Evolutionary conservation across 30 jellyfish, hydroid and myxozoan species (phyloP).

Genomic region (Turritopsis dohrnii): DNA sequence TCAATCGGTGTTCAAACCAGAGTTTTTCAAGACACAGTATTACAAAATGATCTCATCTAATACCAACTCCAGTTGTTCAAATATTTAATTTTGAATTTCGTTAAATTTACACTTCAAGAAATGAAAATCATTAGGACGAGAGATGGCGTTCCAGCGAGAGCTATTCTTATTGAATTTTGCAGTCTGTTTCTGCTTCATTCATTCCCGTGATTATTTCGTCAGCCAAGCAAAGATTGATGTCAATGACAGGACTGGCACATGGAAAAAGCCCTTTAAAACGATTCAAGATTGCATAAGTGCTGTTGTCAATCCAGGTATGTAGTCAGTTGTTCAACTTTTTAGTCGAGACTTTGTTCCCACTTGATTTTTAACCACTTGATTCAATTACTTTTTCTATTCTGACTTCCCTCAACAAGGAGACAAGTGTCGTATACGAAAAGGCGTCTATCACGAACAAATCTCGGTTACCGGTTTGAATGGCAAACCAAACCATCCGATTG

Average conservation of each 20-base stretch:
- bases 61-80: too few species aligned
- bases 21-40: too few species aligned
- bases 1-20: too few species aligned
- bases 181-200: not conserved
- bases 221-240: not conserved
- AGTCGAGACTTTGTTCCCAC: too few species aligned
- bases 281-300: not conserved
- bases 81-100: too few species aligned
- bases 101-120: too few species aligned
- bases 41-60: too few species aligned
- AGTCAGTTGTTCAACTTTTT: too few species aligned
- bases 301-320: not conserved
- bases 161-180: not conserved
- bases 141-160: not conserved
- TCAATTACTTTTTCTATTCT: too few species aligned
- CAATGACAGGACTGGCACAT: not conserved
- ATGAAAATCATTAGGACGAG: too few species aligned
- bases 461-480: slow-evolving; percentile 19
- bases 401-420: slow-evolving; percentile 2
- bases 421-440: slow-evolving; percentile 23
- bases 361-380: too few species aligned
- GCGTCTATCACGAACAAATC: slow-evolving; percentile 32
- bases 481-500: slow-evolving; percentile 7
- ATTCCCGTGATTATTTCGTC: slow-evolving; percentile 9
- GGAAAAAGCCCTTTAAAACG: not conserved